phyloP scores from a whole-genome alignment of 2,113 vertebrate genomes.

The Notothenia coriiceps region DNA sequence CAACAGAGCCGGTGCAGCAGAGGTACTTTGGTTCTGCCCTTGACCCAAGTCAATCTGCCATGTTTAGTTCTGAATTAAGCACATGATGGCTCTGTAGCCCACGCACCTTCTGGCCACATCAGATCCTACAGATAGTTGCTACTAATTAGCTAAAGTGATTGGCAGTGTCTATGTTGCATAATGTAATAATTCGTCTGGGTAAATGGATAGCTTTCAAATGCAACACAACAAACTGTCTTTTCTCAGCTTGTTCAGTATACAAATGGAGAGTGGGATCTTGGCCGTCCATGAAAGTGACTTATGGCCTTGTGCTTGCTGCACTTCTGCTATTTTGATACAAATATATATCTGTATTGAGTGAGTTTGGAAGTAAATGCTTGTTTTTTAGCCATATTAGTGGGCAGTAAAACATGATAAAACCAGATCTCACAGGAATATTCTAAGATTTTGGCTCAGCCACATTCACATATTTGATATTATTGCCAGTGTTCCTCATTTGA shows the following conservation, averaged over 20 bases:
- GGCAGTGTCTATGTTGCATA: not conserved
- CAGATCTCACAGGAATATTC: not conserved
- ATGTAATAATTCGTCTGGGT: not conserved
- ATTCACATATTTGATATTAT: not conserved
- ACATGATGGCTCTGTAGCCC: conserved; percentile 35
- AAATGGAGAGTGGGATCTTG: not conserved
- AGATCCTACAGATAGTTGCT: conserved; percentile 13
- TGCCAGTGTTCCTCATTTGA: conserved; percentile 22
- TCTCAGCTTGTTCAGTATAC: not conserved
- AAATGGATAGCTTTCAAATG: not conserved
- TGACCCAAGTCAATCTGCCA: conserved; percentile 64
- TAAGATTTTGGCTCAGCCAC: conserved; percentile 6
- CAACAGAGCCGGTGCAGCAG: conserved; percentile 15
- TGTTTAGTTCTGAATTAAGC: conserved; percentile 48
- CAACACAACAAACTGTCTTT: not conserved
- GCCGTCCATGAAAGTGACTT: conserved; percentile 11
- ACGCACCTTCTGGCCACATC: conserved; percentile 50
- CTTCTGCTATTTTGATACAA: not conserved
- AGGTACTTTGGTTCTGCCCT: conserved; percentile 50
- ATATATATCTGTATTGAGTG: not conserved
- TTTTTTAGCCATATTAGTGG: conserved; percentile 9
- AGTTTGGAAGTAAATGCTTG: conserved; percentile 23
- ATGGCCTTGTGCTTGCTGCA: not conserved
- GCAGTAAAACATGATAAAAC: not conserved
- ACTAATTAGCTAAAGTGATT: conserved; percentile 20